Percentiles rank a stretch among this genome's conserved stretches.
These are phyloP conservation scores for Morbakka virulenta DNA, from an alignment of 30 jellyfish, hydroid and myxozoan genomes.

Conservation along the genomic window DNA sequence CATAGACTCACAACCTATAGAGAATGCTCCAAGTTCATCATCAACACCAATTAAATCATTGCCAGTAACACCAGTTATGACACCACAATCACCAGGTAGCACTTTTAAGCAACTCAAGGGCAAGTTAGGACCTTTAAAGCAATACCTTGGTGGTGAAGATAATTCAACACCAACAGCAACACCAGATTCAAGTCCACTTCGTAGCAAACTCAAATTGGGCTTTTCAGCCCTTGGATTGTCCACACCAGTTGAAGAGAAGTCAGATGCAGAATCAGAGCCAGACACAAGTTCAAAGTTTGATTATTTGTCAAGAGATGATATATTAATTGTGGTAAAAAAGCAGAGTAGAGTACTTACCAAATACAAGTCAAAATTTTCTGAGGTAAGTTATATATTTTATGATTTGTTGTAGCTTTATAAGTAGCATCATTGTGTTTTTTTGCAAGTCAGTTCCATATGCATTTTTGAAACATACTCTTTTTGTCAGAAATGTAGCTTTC, in stretches of 20 bases:
- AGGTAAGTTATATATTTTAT: conserved; percentile 69
- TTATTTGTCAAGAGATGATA: conserved; percentile 57
- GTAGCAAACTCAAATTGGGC: conserved; percentile 17
- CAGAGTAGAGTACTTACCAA: conserved; percentile 70
- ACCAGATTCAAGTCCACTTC: conserved; percentile 62
- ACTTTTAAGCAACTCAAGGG: conserved; percentile 1
- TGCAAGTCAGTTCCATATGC: too few relatives aligned
- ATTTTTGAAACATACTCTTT: too few relatives aligned
- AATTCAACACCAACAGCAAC: conserved; percentile 36
- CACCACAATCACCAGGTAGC: not conserved
- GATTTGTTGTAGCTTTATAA: too few relatives aligned
- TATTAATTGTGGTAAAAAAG: conserved; percentile 52
- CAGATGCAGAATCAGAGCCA: conserved; percentile 82
- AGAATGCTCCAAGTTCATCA: too few relatives aligned
- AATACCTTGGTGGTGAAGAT: not conserved
- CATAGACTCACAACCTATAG: too few relatives aligned
- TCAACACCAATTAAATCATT: too few relatives aligned
- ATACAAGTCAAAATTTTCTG: conserved; percentile 76
- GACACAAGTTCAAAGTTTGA: conserved; percentile 41
- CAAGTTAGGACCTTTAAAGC: not conserved
- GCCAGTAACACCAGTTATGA: conserved; percentile 18
- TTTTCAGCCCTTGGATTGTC: conserved; percentile 39
- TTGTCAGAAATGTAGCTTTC: too few relatives aligned
- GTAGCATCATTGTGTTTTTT: not conserved
- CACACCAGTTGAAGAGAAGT: conserved; percentile 70